Conservation (phyloP, 2,888 invertebrate genomes). For the Leucania comma region DNA sequence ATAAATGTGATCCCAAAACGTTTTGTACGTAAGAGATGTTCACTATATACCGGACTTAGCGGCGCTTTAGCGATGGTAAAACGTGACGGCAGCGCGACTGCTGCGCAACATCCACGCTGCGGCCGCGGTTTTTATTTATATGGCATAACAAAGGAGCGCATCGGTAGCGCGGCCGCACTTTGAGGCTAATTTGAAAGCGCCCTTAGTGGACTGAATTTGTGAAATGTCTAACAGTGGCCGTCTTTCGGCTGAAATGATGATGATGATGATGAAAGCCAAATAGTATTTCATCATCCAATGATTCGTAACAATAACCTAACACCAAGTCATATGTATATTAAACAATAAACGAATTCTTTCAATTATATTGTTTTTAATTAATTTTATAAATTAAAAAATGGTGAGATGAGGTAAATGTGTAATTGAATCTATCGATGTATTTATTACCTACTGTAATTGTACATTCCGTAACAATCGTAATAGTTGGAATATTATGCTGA, state of each 20-base stretch:
- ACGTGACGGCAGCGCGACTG: no score
- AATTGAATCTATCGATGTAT: neutral
- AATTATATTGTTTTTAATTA: neutral
- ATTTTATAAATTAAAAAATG: constrained; percentile 1
- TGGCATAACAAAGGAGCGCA: no score
- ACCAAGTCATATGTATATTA: neutral
- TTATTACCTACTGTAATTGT: neutral
- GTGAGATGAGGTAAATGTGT: neutral
- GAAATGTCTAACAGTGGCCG: neutral
- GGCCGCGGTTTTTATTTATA: no score
- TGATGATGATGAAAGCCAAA: neutral
- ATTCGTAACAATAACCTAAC: neutral
- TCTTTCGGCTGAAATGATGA: no score
- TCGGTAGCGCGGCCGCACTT: no score
- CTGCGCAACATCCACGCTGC: no score
- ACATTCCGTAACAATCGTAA: neutral
- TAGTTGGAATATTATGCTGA: neutral
- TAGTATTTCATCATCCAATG: neutral
- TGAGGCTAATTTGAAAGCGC: no score
- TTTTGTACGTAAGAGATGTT: no score
- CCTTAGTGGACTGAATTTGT: neutral
- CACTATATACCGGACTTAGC: neutral
- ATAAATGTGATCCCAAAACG: no score
- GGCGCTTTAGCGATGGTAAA: no score
- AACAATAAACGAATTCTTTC: constrained; percentile 1